Percentiles rank a stretch among this genome's conserved stretches.
These are phyloP conservation scores for Gobiocypris rarus DNA, from an alignment of 2,113 vertebrate species.

Conservation along the genomic window DNA sequence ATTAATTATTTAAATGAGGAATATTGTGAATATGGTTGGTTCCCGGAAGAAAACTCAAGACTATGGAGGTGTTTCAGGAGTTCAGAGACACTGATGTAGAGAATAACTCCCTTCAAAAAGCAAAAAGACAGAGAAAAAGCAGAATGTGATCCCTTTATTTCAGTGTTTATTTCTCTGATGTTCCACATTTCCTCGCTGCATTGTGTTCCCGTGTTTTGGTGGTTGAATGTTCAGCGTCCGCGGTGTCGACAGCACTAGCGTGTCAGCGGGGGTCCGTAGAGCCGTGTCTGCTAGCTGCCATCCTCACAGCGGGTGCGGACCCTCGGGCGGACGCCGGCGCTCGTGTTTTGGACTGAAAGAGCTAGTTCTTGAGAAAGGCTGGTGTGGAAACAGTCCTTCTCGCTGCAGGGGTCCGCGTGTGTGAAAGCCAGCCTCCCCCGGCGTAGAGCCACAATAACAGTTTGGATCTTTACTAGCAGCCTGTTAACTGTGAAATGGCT, in stretches of 20 bases:
- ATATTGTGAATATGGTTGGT: too few species aligned
- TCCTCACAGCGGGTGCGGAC: neutral
- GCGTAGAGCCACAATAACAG: neutral
- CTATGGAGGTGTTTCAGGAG: too few species aligned
- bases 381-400: neutral
- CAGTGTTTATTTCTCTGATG: neutral
- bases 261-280: neutral
- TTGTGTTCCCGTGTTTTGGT: neutral
- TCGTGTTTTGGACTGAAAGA: neutral
- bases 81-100: too few species aligned
- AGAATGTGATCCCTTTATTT: neutral
- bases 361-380: neutral
- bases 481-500: conserved; percentile 12
- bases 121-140: too few species aligned
- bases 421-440: neutral
- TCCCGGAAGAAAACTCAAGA: too few species aligned
- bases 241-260: neutral
- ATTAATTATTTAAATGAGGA: too few species aligned
- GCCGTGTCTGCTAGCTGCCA: neutral
- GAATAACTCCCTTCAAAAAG: too few species aligned
- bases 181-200: neutral
- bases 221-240: neutral
- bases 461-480: neutral
- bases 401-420: neutral
- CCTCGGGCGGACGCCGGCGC: neutral